A percentile compares a stretch with the other conserved stretches of the same genome.
Conservation (phyloP, 2,888 invertebrate genomes). For the Polyommatus icarus region DNA sequence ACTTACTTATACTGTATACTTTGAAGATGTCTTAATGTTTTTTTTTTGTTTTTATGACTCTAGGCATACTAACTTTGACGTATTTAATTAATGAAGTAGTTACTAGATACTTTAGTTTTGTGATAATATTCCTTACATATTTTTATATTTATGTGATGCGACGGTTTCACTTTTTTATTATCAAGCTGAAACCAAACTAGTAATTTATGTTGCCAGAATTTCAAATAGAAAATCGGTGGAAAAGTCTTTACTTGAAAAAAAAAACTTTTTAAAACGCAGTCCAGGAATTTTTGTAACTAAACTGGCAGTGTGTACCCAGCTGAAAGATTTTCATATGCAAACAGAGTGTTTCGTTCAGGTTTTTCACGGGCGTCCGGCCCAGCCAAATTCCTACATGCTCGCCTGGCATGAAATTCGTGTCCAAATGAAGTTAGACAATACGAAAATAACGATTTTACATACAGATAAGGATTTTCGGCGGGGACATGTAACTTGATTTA, state of each 20-base stretch:
- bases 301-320: conserved; percentile 22
- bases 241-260: neutral
- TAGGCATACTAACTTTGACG: too few species aligned
- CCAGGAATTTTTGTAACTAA: conserved; percentile 3
- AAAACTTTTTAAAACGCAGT: neutral
- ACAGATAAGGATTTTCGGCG: conserved; percentile 24
- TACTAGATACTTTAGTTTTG: neutral
- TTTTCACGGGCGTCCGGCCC: conserved; percentile 49
- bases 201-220: neutral
- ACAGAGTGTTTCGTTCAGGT: conserved; percentile 47
- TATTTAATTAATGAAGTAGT: too few species aligned
- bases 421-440: conserved; percentile 44
- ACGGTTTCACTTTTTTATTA: neutral
- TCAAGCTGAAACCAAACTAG: neutral
- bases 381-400: conserved; percentile 49
- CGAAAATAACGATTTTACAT: conserved; percentile 33
- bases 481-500: conserved; percentile 22
- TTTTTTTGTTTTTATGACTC: too few species aligned
- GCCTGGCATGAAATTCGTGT: conserved; percentile 49
- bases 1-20: too few species aligned
- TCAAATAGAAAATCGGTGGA: neutral
- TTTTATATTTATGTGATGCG: neutral
- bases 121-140: neutral
- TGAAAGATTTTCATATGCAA: conserved; percentile 43
- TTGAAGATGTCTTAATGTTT: too few species aligned